These are phyloP conservation scores for Nannospalax galili DNA, from an alignment of 2,113 vertebrate species.

Conservation along the genomic window DNA sequence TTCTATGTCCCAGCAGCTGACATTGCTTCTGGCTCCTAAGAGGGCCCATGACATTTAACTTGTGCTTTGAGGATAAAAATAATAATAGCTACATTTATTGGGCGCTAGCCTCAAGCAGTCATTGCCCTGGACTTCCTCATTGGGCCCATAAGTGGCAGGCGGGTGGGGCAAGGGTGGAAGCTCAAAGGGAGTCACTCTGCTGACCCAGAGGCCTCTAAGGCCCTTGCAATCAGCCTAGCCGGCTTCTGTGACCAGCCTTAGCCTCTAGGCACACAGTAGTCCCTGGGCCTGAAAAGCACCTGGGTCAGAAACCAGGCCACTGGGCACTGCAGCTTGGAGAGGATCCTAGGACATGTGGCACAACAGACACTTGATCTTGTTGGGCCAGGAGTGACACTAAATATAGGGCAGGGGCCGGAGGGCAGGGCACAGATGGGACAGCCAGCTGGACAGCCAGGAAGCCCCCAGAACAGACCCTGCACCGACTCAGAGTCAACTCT, in stretches of 20 bases:
- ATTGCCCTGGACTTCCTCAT: too few relatives aligned
- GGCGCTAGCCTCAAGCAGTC: background rate
- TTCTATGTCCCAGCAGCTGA: background rate
- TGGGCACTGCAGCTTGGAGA: background rate
- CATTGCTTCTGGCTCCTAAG: background rate
- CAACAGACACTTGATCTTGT: constrained; percentile 24
- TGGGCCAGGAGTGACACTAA: background rate
- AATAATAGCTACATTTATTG: background rate
- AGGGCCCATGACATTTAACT: background rate
- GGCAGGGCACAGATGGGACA: background rate
- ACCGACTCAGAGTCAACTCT: background rate
- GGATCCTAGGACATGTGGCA: background rate
- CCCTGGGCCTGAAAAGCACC: fast-evolving
- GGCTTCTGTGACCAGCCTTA: background rate
- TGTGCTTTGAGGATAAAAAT: background rate
- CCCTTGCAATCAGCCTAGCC: fast-evolving
- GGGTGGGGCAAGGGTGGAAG: background rate
- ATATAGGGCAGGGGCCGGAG: constrained; percentile 17
- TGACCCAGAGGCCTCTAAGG: too few relatives aligned
- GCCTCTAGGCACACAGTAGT: background rate
- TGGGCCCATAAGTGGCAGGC: background rate
- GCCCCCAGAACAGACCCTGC: background rate
- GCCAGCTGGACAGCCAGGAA: background rate
- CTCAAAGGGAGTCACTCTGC: fast-evolving
- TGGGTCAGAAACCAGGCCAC: background rate